A percentile compares a stretch with the other conserved stretches of the same genome.
These are phyloP conservation scores for Oxycera nigricornis DNA, from an alignment of 2,888 invertebrate genomes.

Conservation along the genomic window DNA sequence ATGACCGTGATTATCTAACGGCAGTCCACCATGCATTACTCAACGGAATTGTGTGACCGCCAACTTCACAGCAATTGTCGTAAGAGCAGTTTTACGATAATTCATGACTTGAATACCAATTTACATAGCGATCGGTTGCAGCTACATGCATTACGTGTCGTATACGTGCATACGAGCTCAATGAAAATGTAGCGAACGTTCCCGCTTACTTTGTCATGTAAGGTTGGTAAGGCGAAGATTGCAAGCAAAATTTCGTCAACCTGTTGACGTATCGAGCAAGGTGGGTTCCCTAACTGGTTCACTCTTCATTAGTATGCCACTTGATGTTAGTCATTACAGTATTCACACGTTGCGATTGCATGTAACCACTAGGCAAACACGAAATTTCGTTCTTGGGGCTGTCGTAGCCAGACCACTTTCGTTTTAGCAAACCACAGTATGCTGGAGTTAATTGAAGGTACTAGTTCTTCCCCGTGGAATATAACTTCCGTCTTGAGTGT, in stretches of 20 bases:
- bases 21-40: constrained; percentile 12
- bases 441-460: background rate
- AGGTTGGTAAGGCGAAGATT: too few relatives aligned
- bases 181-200: background rate
- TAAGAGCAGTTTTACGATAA: constrained; percentile 26
- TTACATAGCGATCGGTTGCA: background rate
- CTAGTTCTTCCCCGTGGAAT: constrained; percentile 8
- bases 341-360: background rate
- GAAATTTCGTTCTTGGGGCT: background rate
- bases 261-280: too few relatives aligned
- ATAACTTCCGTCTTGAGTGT: constrained; percentile 18
- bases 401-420: background rate
- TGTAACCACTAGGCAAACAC: background rate
- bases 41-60: background rate
- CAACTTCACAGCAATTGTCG: constrained; percentile 9
- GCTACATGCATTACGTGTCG: background rate
- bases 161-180: background rate
- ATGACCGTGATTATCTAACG: background rate
- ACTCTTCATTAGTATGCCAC: background rate
- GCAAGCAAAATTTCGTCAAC: too few relatives aligned
- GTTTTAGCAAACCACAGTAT: background rate
- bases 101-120: constrained; percentile 8
- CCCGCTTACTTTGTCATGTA: background rate
- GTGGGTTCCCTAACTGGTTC: too few relatives aligned
- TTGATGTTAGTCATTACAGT: background rate